Evolutionary conservation across 2,113 vertebrate genomes (phyloP), one percentile per base, ranked within the genome.

Genomic region (Xiphophorus couchianus): DNA sequence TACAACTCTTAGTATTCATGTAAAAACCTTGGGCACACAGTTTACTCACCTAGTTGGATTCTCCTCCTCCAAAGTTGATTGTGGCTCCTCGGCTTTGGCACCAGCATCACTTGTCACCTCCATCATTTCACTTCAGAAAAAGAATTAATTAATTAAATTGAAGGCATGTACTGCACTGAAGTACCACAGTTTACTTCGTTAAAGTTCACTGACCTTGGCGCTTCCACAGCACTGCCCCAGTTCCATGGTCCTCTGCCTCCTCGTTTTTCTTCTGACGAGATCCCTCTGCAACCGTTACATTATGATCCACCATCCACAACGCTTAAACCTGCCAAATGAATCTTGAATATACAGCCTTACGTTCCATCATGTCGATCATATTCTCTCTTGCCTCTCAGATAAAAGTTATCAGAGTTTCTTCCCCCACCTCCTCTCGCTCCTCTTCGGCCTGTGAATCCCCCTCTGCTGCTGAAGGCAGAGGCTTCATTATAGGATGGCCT

Each of bases 291-390:
- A 68, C 25, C 2, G 70, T 48, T 28, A 22, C 19, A 51, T 13
- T 30, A 31, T 31, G 25, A 60, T 6, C 35, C 10, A 78, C 44
- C 6, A 29, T 62, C 19, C 19, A 33, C 1, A 54, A 27, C 1
- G 61, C n/a, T 11, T 11, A 61, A n/a, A 14, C 10, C 29, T 61
- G 35, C 42, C 7, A 1, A 7, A 35, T 13, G 15, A 7, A 19
- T 0, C 17, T 29, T 37, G 15, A 67, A 48, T 6, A 60, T 19
- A 44, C 75, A 58, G 3, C 31, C 94, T 96, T 91, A 96, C 96
- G 1, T 91, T 93, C 94, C 94, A 74, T 91, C 94, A 39, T 94
- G 94, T 65, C 95, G 93, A 82, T 98, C 96, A 84, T 93, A 96
- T 66, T 96, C 96, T 37, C 87, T 66, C 81, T 95, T 98, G 74